Conservation (phyloP, 2,797 vertebrate genomes). For the Protonibea diacanthus region DNA sequence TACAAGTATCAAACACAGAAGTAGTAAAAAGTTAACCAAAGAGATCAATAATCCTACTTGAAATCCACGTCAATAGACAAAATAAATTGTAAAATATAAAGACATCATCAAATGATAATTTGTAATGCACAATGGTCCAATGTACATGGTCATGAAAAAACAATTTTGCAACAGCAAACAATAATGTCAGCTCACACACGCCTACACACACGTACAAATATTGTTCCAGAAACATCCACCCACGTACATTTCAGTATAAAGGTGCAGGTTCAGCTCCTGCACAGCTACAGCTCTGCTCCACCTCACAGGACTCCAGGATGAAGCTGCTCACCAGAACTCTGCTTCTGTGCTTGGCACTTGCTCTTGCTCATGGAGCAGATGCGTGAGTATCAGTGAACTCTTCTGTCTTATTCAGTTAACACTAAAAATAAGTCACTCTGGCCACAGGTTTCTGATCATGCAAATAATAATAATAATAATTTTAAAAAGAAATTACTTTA, state of each 20-base stretch:
- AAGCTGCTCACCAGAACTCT: conserved; percentile 63
- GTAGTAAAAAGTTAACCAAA: conserved; percentile 32
- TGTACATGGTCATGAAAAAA: not conserved
- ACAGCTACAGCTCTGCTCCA: conserved; percentile 25
- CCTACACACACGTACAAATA: conserved; percentile 23
- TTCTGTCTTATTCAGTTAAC: not conserved
- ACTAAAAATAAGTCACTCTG: not conserved
- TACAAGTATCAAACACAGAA: not conserved
- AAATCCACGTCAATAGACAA: conserved; percentile 13
- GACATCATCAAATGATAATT: not conserved
- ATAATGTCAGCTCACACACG: conserved; percentile 30
- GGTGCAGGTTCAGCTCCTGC: conserved; percentile 10
- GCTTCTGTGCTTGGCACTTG: conserved; percentile 65
- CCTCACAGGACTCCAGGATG: conserved; percentile 72
- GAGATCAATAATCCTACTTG: conserved; percentile 23
- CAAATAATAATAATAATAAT: too few relatives aligned
- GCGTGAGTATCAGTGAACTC: conserved; percentile 76
- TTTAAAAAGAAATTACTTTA: not conserved
- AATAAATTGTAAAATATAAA: conserved; percentile 1
- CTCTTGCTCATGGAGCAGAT: conserved; percentile 58
- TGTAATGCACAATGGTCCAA: not conserved
- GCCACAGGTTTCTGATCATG: not conserved
- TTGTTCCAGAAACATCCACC: conserved; percentile 25
- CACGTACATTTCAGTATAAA: conserved; percentile 66
- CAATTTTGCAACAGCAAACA: conserved; percentile 60